These are phyloP conservation scores for Lepidonotus clava DNA, from an alignment of 2,888 invertebrate species.

Conservation along the genomic window DNA sequence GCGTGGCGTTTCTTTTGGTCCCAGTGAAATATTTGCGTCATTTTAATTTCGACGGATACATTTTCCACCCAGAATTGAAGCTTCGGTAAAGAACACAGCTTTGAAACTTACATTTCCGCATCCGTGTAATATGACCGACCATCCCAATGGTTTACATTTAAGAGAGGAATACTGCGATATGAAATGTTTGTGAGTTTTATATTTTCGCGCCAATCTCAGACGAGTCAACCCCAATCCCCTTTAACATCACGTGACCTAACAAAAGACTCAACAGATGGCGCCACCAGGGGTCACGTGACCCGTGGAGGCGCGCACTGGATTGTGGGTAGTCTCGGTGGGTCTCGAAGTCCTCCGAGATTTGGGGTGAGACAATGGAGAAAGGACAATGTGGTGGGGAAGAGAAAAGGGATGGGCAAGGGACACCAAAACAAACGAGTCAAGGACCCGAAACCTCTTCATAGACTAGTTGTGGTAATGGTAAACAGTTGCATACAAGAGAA, in stretches of 20 bases:
- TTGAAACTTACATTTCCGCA: background rate
- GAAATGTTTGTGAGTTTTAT: background rate
- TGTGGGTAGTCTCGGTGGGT: slow-evolving; percentile 37
- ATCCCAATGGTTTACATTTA: no score
- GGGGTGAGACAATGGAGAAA: background rate
- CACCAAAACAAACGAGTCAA: no score
- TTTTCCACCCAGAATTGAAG: background rate
- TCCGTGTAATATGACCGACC: no score
- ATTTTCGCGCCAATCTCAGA: background rate
- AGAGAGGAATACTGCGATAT: no score
- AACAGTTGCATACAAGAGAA: no score
- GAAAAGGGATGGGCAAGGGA: background rate
- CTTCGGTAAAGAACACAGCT: background rate
- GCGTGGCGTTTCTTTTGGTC: background rate
- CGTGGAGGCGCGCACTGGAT: background rate
- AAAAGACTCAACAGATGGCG: slow-evolving; percentile 45
- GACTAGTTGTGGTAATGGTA: no score
- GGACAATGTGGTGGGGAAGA: background rate
- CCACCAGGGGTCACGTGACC: slow-evolving; percentile 24
- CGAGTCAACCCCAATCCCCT: no score
- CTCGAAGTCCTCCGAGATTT: slow-evolving; percentile 6
- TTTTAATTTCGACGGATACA: background rate
- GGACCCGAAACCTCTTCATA: no score
- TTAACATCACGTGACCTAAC: slow-evolving; percentile 28
- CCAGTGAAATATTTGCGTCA: background rate